These are phyloP conservation scores for Panulirus ornatus DNA, from an alignment of 1,140 invertebrate species.

Conservation along the genomic window DNA sequence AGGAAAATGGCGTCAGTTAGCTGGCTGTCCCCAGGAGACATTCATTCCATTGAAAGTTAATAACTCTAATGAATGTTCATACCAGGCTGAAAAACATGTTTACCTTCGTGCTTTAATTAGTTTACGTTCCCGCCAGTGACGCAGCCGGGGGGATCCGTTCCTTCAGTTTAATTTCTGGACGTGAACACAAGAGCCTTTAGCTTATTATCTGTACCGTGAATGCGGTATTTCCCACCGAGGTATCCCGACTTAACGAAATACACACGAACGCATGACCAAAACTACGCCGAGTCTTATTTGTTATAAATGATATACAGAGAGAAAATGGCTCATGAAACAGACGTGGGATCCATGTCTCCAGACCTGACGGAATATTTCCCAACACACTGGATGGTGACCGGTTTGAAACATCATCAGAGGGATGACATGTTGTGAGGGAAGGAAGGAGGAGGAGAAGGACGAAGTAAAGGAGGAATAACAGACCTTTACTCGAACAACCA, in stretches of 20 bases:
- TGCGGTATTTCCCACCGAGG: neutral
- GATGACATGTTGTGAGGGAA: neutral
- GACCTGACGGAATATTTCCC: too few species aligned
- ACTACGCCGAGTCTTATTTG: too few species aligned
- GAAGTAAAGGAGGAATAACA: conserved; percentile 14
- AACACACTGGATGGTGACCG: too few species aligned
- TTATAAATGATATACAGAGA: neutral
- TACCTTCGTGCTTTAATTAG: neutral
- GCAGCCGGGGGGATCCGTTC: too few species aligned
- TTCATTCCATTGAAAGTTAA: neutral
- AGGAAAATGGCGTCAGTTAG: conserved; percentile 27
- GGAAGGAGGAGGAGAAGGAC: neutral
- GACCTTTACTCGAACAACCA: too few species aligned
- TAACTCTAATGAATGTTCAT: conserved; percentile 10
- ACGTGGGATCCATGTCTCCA: too few species aligned
- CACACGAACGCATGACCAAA: neutral
- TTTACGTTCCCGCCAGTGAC: conserved; percentile 14
- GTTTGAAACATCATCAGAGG: too few species aligned
- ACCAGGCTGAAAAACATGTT: conserved; percentile 22
- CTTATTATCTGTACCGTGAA: neutral
- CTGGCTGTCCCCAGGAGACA: neutral
- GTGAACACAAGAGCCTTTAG: too few species aligned
- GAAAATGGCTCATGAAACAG: too few species aligned
- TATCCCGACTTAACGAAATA: neutral
- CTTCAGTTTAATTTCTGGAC: too few species aligned